Evolutionary conservation across 2,113 vertebrate genomes (phyloP).

Genomic region (Dicerorhinus sumatrensis): DNA sequence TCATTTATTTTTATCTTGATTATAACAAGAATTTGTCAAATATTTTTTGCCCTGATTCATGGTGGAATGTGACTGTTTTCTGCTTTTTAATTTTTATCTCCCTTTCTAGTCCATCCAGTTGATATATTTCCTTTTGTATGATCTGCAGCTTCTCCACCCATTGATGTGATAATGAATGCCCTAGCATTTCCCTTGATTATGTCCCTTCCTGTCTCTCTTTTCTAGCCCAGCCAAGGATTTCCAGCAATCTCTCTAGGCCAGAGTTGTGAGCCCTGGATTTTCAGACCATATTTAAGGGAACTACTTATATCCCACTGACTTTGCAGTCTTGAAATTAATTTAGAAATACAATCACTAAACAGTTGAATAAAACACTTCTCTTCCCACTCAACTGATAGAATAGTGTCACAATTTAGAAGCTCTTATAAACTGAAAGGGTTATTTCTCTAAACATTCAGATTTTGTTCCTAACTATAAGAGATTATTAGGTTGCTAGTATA

Average conservation of each 20-base stretch:
- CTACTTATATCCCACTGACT: not conserved
- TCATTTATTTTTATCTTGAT: not conserved
- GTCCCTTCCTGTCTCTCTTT: not conserved
- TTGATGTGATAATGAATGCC: not conserved
- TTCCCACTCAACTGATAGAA: constrained; percentile 9
- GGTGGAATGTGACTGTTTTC: not conserved
- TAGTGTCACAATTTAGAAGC: constrained; percentile 39
- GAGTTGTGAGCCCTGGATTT: not conserved
- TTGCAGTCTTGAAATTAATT: constrained; percentile 62
- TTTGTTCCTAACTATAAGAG: constrained; percentile 76
- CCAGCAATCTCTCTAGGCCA: not conserved
- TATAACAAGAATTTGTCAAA: not conserved
- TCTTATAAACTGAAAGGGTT: constrained; percentile 68
- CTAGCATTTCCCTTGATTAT: not conserved
- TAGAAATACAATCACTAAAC: constrained; percentile 53
- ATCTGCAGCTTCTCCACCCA: not conserved
- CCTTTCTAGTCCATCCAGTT: not conserved
- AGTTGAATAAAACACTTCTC: constrained; percentile 49
- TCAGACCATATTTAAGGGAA: not conserved
- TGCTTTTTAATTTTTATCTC: not conserved
- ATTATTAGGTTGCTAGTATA: constrained; percentile 78
- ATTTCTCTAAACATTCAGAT: constrained; percentile 74
- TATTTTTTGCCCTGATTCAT: not conserved
- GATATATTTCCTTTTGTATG: not conserved
- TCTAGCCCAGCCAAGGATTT: not conserved